Conservation (phyloP, 1,140 invertebrate species). For the Oryctes rhinoceros region DNA sequence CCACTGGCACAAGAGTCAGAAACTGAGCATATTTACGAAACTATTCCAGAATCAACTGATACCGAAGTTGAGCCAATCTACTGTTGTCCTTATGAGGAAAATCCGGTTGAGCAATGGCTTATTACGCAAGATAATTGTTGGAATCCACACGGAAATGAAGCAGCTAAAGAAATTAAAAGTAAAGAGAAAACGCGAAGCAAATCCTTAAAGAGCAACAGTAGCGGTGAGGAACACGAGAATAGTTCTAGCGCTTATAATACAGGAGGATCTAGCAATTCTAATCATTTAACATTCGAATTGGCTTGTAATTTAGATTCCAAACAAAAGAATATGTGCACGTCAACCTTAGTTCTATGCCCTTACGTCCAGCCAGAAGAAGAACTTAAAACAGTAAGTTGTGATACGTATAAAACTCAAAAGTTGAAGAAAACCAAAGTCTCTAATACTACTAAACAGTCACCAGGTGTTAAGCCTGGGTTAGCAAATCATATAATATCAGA, state of each 20-base stretch:
- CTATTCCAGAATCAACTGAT: constrained; percentile 72
- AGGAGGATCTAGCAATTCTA: constrained; percentile 78
- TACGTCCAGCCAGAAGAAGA: constrained; percentile 54
- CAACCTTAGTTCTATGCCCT: constrained; percentile 62
- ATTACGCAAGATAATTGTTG: constrained; percentile 58
- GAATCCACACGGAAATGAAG: constrained; percentile 51
- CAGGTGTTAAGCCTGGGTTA: constrained; percentile 51
- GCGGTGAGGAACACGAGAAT: constrained; percentile 69
- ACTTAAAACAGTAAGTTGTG: constrained; percentile 48
- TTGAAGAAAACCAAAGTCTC: constrained; percentile 51
- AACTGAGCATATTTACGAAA: constrained; percentile 75
- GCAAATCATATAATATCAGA: constrained; percentile 60
- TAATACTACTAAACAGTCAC: constrained; percentile 53
- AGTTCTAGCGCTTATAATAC: constrained; percentile 82
- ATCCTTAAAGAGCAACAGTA: constrained; percentile 64
- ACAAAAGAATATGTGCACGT: constrained; percentile 60
- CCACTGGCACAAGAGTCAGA: constrained; percentile 58
- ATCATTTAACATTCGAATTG: constrained; percentile 70
- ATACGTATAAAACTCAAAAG: constrained; percentile 51
- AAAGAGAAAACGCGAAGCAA: constrained; percentile 51
- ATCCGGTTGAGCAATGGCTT: constrained; percentile 57
- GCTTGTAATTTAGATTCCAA: constrained; percentile 63
- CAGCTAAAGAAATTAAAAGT: constrained; percentile 48
- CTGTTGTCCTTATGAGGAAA: constrained; percentile 69
- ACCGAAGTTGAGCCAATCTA: constrained; percentile 68